Conservation (phyloP, 2,888 invertebrate species). For the Melieria omissa region DNA sequence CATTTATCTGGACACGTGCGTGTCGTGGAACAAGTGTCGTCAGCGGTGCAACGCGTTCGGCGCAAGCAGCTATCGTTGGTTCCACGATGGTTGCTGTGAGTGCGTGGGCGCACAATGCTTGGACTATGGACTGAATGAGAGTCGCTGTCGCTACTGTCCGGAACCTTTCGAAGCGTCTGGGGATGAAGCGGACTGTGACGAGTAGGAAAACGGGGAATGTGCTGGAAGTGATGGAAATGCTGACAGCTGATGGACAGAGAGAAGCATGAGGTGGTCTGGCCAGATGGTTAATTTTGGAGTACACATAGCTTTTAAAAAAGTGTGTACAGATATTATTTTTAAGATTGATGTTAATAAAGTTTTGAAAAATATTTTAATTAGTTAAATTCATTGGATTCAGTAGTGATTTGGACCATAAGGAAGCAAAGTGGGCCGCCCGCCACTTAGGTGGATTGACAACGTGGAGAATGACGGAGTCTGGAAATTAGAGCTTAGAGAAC, state of each 20-base stretch:
- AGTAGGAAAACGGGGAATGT: conserved; percentile 49
- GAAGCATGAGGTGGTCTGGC: too few relatives aligned
- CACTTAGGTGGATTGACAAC: too few relatives aligned
- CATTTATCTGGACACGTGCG: conserved; percentile 88
- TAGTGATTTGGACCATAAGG: too few relatives aligned
- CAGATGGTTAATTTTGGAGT: too few relatives aligned
- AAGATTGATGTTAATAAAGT: too few relatives aligned
- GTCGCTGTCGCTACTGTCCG: conserved; percentile 76
- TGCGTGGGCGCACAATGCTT: conserved; percentile 89
- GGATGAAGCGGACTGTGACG: conserved; percentile 55
- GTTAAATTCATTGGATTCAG: too few relatives aligned
- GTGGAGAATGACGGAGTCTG: too few relatives aligned
- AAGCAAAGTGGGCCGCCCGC: too few relatives aligned
- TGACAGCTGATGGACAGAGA: background rate
- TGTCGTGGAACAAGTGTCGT: conserved; percentile 88
- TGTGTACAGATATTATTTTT: too few relatives aligned
- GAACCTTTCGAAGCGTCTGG: conserved; percentile 72
- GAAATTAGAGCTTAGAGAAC: too few relatives aligned
- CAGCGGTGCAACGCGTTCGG: conserved; percentile 73
- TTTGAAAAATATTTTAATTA: too few relatives aligned
- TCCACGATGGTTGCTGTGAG: conserved; percentile 94
- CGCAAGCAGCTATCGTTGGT: conserved; percentile 74
- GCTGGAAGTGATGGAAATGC: conserved; percentile 22
- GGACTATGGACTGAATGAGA: conserved; percentile 89
- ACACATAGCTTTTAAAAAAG: too few relatives aligned